Percentiles rank a stretch among this genome's conserved stretches.
Evolutionary conservation across 1,140 invertebrate genomes (phyloP).

Genomic region (Platyura marginata): DNA sequence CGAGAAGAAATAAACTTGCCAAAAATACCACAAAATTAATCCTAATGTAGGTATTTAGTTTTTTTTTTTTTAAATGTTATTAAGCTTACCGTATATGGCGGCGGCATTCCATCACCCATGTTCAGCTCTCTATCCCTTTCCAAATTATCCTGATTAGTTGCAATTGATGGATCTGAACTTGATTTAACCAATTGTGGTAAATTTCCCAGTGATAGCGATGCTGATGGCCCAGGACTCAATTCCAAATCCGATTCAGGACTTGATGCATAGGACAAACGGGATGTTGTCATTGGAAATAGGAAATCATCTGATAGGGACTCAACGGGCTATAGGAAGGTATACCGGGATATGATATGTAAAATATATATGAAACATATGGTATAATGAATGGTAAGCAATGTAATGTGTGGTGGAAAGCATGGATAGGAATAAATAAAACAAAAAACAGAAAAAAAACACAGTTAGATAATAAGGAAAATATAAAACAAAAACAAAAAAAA

Average conservation of each 20-base stretch:
- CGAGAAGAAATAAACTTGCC: no score
- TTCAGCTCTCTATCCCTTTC: conserved; percentile 33
- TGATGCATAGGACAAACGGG: conserved; percentile 82
- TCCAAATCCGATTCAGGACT: conserved; percentile 90
- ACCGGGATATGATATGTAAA: no score
- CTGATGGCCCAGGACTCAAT: conserved; percentile 52
- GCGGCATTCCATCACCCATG: conserved; percentile 33
- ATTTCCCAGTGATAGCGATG: conserved; percentile 32
- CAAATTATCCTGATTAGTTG: conserved; percentile 39
- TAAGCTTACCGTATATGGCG: conserved; percentile 57
- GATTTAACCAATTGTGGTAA: conserved; percentile 56
- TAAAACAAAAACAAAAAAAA: no score
- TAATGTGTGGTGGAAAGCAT: conserved; percentile 5
- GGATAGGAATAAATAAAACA: no score
- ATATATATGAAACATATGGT: no score
- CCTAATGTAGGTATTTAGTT: no score
- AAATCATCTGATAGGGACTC: conserved; percentile 85
- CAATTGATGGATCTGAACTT: conserved; percentile 66
- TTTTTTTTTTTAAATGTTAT: neutral
- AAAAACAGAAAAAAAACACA: no score
- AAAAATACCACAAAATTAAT: no score
- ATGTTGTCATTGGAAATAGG: conserved; percentile 92
- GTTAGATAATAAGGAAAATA: no score
- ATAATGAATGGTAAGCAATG: neutral
- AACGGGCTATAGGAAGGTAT: conserved; percentile 59